phyloP scores from a whole-genome alignment of 2,113 vertebrate genomes.

The Rana temporaria region DNA sequence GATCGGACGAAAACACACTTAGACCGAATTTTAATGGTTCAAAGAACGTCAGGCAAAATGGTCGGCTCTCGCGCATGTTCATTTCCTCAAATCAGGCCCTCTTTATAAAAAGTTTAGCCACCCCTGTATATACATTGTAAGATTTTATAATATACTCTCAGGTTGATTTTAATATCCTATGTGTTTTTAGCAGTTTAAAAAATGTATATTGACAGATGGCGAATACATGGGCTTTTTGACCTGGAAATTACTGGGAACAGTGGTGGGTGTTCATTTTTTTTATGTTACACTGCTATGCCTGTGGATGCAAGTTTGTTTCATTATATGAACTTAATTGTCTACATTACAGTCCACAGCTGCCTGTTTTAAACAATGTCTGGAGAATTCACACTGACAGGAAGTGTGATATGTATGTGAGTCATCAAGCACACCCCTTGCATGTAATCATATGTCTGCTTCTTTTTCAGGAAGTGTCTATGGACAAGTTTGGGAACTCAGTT shows the following conservation, averaged over 20 bases:
- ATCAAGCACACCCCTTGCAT: constrained; percentile 1
- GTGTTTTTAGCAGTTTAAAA: no score
- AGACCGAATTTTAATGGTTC: no score
- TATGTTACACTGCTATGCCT: neutral
- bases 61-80: no score
- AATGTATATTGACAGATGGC: no score
- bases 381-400: constrained; percentile 23
- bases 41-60: no score
- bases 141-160: no score
- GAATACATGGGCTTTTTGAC: no score
- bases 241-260: neutral
- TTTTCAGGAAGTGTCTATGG: constrained; percentile 24
- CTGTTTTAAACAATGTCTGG: neutral
- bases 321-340: constrained; percentile 11
- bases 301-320: neutral
- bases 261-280: neutral
- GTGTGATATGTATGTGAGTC: constrained; percentile 13
- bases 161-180: no score
- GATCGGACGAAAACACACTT: no score
- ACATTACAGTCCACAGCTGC: constrained; percentile 1
- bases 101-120: no score
- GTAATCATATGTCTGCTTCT: neutral
- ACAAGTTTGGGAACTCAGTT: constrained; percentile 65
- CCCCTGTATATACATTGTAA: no score
- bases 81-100: no score